Conservation (phyloP, 2,113 vertebrate species). For the Panthera uncia region DNA sequence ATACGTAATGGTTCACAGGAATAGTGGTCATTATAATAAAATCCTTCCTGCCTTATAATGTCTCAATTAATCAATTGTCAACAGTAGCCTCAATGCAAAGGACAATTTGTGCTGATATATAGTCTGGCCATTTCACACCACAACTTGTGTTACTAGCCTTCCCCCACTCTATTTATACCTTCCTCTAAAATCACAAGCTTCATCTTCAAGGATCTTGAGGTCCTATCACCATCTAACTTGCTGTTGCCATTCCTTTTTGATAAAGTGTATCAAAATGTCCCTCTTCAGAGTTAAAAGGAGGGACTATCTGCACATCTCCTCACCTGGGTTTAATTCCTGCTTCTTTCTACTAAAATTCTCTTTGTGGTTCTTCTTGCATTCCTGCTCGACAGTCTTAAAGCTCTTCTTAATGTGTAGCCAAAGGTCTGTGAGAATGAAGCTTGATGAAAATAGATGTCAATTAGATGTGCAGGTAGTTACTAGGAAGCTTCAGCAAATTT, state of each 20-base stretch:
- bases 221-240: neutral
- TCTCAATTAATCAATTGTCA: neutral
- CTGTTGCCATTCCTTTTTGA: conserved; percentile 31
- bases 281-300: neutral
- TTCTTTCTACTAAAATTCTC: conserved; percentile 37
- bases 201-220: neutral
- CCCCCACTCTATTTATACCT: neutral
- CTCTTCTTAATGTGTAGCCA: neutral
- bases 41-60: neutral
- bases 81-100: neutral
- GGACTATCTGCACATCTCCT: neutral
- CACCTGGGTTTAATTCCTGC: neutral
- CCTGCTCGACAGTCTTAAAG: conserved; percentile 1
- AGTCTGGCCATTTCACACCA: neutral
- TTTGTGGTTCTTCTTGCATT: conserved; percentile 14
- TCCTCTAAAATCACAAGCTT: conserved; percentile 23
- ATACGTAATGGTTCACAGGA: neutral
- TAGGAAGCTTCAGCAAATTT: conserved; percentile 27
- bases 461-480: neutral
- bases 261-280: conserved; percentile 34
- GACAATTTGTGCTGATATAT: neutral
- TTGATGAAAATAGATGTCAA: conserved; percentile 45
- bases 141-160: neutral
- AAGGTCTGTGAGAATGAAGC: neutral
- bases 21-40: neutral